phyloP scores from a whole-genome alignment of 2,888 invertebrate species.

The Chrysodeixis includens region DNA sequence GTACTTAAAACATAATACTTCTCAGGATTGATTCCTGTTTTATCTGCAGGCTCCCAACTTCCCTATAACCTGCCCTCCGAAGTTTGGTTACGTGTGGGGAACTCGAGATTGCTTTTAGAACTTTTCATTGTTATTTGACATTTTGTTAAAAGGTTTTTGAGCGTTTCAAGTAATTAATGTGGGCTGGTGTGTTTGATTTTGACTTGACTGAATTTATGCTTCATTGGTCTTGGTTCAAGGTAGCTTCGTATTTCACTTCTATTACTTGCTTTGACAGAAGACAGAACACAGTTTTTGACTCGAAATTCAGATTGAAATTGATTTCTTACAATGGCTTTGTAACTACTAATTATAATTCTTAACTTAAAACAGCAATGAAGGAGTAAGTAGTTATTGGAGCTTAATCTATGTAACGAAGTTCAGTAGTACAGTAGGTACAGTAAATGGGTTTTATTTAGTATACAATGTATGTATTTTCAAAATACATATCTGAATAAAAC shows the following conservation, averaged over 20 bases:
- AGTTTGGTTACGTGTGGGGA: conserved; percentile 27
- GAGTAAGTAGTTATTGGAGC: too few species aligned
- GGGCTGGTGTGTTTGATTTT: conserved; percentile 5
- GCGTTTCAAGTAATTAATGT: conserved; percentile 24
- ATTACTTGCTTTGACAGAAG: not conserved
- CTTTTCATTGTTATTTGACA: conserved; percentile 35
- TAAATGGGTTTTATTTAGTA: too few species aligned
- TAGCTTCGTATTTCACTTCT: not conserved
- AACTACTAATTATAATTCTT: not conserved
- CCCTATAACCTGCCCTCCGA: conserved; percentile 19
- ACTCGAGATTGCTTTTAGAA: conserved; percentile 21
- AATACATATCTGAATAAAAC: not conserved
- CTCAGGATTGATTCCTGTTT: conserved; percentile 30
- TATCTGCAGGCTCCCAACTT: conserved; percentile 18
- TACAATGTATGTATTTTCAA: too few species aligned
- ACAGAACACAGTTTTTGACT: too few species aligned
- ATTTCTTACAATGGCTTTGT: not conserved
- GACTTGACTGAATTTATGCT: not conserved
- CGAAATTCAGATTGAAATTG: not conserved
- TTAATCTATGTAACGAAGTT: too few species aligned
- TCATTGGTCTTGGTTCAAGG: not conserved
- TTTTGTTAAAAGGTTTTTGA: conserved; percentile 36
- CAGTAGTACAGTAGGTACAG: too few species aligned
- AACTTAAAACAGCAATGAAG: too few species aligned
- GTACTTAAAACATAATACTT: conserved; percentile 49